A percentile compares a stretch with the other conserved stretches of the same genome.
These are phyloP conservation scores for Agonum fuliginosum DNA, from an alignment of 2,888 invertebrate species.

Conservation along the genomic window DNA sequence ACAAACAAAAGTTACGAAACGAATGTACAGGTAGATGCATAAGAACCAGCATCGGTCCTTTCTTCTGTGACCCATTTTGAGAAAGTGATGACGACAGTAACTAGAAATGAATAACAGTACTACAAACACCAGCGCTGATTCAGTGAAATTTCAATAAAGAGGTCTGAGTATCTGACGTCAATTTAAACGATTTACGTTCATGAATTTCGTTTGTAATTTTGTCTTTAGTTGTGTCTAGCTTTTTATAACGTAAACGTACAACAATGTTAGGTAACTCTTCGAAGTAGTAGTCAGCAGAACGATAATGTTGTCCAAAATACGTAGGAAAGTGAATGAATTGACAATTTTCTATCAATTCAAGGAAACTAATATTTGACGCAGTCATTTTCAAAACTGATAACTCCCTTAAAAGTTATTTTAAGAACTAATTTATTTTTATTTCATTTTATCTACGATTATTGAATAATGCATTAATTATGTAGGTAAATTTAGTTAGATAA, in stretches of 20 bases:
- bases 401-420: too few relatives aligned
- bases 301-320: conserved; percentile 12
- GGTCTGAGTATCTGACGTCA: conserved; percentile 11
- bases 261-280: background rate
- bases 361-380: too few relatives aligned
- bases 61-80: conserved; percentile 22
- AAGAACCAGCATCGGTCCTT: too few relatives aligned
- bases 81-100: conserved; percentile 15
- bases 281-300: background rate
- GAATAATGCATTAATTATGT: too few relatives aligned
- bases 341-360: background rate
- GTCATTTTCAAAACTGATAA: too few relatives aligned
- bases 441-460: too few relatives aligned
- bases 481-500: too few relatives aligned
- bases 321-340: background rate
- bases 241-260: conserved; percentile 15
- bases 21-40: background rate
- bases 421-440: too few relatives aligned
- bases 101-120: conserved; percentile 28
- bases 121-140: conserved; percentile 16
- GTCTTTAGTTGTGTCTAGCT: background rate
- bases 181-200: conserved; percentile 24
- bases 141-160: conserved; percentile 35
- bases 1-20: too few relatives aligned
- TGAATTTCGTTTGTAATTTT: background rate